Evolutionary conservation across 2,113 vertebrate species (phyloP).

Genomic region (Rousettus leschenaultii): DNA sequence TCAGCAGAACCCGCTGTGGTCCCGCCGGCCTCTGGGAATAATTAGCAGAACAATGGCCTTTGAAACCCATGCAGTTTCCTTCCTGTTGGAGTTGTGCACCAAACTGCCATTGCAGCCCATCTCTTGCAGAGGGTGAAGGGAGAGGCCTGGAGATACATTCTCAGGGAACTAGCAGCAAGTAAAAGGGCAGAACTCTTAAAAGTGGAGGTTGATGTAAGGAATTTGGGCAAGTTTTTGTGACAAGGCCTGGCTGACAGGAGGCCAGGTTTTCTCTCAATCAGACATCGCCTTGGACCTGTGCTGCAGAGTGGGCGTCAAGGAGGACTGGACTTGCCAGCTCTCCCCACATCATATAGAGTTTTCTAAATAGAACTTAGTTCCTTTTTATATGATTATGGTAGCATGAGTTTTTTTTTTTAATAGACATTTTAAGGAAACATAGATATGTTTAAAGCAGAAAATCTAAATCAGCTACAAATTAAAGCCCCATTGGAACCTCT

Average conservation of each 20-base stretch:
- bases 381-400: background rate
- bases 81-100: background rate
- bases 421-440: background rate
- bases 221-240: background rate
- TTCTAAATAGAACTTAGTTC: background rate
- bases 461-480: background rate
- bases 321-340: background rate
- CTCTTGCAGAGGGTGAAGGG: background rate
- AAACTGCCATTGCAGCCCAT: background rate
- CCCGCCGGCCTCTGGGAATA: background rate
- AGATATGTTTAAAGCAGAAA: background rate
- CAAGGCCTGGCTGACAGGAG: background rate
- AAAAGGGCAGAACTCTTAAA: background rate
- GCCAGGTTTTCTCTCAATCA: background rate
- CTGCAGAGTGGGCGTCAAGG: background rate
- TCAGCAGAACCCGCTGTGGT: background rate
- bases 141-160: background rate
- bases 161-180: background rate
- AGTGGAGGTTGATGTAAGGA: background rate
- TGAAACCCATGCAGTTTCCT: background rate
- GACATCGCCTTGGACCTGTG: accelerated
- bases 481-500: background rate
- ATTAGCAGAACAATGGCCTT: background rate
- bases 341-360: background rate
- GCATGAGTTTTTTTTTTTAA: background rate